phyloP scores from a whole-genome alignment of 2,797 vertebrate species.

The Tadarida brasiliensis region DNA sequence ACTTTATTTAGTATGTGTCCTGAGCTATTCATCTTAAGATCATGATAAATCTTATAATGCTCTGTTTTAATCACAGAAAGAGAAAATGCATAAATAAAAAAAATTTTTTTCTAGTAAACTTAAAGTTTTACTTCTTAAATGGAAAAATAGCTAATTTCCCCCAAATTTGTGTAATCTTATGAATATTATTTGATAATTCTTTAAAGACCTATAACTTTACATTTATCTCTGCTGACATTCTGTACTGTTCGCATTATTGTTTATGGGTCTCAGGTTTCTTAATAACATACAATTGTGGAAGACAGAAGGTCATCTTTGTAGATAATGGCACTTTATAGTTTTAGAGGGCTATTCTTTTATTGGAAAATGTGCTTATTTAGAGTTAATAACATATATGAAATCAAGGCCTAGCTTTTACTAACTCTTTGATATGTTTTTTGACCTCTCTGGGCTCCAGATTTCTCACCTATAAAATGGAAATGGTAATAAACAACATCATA shows the following conservation, averaged over 20 bases:
- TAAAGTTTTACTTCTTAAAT: background rate
- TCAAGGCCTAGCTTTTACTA: background rate
- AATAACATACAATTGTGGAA: background rate
- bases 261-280: background rate
- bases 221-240: background rate
- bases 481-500: background rate
- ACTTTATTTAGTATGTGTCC: background rate
- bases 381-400: conserved; percentile 52
- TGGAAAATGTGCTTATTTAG: background rate
- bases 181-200: conserved; percentile 11
- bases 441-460: conserved; percentile 30
- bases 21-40: background rate
- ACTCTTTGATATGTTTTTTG: background rate
- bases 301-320: background rate
- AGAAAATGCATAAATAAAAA: background rate
- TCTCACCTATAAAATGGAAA: background rate
- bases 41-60: background rate
- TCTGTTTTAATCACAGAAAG: background rate
- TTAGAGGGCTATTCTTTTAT: background rate
- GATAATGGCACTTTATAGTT: background rate
- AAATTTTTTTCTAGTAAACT: conserved; percentile 16
- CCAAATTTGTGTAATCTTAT: background rate
- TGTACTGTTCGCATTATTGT: background rate
- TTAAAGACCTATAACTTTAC: background rate
- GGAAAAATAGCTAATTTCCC: background rate